Evolutionary conservation across 2,113 vertebrate genomes (phyloP).

Genomic region (Octodon degus): DNA sequence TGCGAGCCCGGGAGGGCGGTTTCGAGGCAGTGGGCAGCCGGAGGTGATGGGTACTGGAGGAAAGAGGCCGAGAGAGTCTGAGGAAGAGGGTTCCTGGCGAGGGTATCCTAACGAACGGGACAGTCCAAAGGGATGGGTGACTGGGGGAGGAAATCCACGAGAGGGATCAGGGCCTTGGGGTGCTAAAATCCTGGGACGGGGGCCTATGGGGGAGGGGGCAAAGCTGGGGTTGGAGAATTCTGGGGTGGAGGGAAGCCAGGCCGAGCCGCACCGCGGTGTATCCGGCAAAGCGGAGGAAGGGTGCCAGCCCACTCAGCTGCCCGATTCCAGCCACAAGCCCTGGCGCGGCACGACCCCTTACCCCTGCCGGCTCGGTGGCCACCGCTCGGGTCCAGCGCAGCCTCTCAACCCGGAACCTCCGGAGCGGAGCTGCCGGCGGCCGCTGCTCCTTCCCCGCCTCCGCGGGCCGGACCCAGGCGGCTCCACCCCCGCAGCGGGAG

Average conservation of each 20-base stretch:
- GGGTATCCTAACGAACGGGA: constrained; percentile 19
- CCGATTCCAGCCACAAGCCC: constrained; percentile 17
- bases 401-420: constrained; percentile 81
- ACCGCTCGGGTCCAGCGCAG: constrained; percentile 71
- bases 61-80: background rate
- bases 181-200: constrained; percentile 44
- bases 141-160: constrained; percentile 21
- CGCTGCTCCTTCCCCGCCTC: constrained; percentile 63
- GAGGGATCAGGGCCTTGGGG: constrained; percentile 21
- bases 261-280: constrained; percentile 29
- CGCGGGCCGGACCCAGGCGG: constrained; percentile 30
- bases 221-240: constrained; percentile 55
- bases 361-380: constrained; percentile 59
- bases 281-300: constrained; percentile 26
- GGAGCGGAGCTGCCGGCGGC: constrained; percentile 54
- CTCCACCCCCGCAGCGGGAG: constrained; percentile 74
- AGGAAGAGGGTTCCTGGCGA: background rate
- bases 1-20: constrained; percentile 8
- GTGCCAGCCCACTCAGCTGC: constrained; percentile 1
- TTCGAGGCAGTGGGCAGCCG: constrained; percentile 20
- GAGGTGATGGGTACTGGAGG: constrained; percentile 53
- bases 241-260: constrained; percentile 43
- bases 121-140: constrained; percentile 30
- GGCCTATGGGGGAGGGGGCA: constrained; percentile 54
- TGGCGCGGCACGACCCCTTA: constrained; percentile 44